Evolutionary conservation across 2,797 vertebrate genomes (phyloP).

Genomic region (Microctenopoma steveboyesi): DNA sequence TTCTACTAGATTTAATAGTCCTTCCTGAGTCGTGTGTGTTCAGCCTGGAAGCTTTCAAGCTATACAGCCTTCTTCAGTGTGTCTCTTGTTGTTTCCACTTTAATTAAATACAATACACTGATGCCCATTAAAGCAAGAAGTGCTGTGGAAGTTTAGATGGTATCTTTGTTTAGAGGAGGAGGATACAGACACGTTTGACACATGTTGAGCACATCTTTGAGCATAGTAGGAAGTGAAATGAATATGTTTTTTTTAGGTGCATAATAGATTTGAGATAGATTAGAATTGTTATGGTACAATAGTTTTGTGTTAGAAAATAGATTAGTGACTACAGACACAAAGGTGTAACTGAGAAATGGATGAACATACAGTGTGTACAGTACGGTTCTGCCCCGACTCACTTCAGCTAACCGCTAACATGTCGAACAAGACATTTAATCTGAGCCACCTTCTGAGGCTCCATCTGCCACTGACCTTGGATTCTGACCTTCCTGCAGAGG

Average conservation of each 20-base stretch:
- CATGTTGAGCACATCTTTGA: too few species aligned
- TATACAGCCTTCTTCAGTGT: not conserved
- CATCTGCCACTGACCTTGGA: slow-evolving; percentile 29
- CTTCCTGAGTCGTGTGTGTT: too few species aligned
- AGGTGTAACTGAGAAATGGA: slow-evolving; percentile 3
- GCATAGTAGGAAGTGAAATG: too few species aligned
- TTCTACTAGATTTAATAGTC: too few species aligned
- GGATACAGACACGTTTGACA: too few species aligned
- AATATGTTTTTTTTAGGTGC: too few species aligned
- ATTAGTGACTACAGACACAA: not conserved
- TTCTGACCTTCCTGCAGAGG: slow-evolving; percentile 47
- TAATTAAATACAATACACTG: not conserved
- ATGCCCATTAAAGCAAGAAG: not conserved
- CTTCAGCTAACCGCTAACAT: slow-evolving; percentile 17
- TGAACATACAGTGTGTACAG: not conserved
- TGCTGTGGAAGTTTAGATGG: not conserved
- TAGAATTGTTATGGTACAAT: too few species aligned
- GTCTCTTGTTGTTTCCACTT: not conserved
- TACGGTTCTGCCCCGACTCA: not conserved
- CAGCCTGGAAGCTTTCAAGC: not conserved
- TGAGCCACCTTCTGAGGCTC: slow-evolving; percentile 28
- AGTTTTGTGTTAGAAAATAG: not conserved
- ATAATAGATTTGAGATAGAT: too few species aligned
- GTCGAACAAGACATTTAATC: slow-evolving; percentile 26
- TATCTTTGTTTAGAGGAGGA: not conserved